These are phyloP conservation scores for Philaethria dido DNA, from an alignment of 2,888 invertebrate genomes.

Conservation along the genomic window DNA sequence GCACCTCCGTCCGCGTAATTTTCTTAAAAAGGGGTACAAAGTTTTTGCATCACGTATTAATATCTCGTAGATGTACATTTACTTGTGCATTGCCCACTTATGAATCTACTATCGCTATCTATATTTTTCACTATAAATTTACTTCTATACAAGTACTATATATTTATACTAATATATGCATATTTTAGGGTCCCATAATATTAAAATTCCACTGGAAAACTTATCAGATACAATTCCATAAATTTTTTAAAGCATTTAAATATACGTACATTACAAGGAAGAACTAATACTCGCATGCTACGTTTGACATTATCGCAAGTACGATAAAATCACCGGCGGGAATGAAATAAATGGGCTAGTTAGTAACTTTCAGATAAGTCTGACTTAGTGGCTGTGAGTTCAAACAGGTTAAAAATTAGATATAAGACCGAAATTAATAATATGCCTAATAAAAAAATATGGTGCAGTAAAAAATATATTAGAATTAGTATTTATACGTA, in stretches of 20 bases:
- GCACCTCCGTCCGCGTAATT: too few species aligned
- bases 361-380: slow-evolving; percentile 43
- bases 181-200: neutral
- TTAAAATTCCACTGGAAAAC: slow-evolving; percentile 13
- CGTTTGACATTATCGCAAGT: slow-evolving; percentile 47
- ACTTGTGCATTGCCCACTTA: too few species aligned
- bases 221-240: slow-evolving; percentile 26
- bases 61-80: too few species aligned
- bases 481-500: too few species aligned
- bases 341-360: slow-evolving; percentile 45
- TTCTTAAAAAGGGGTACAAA: too few species aligned
- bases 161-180: too few species aligned
- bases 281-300: slow-evolving; percentile 44
- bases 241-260: slow-evolving; percentile 35
- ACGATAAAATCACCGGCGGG: slow-evolving; percentile 46
- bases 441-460: neutral
- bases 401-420: slow-evolving; percentile 6
- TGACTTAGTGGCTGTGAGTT: slow-evolving; percentile 41
- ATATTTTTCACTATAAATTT: neutral
- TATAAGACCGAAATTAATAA: neutral
- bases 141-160: neutral
- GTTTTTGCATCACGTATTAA: too few species aligned
- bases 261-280: slow-evolving; percentile 28
- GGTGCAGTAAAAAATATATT: too few species aligned
- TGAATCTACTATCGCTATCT: neutral